phyloP scores from a whole-genome alignment of 2,113 vertebrate species.

The Pangasianodon hypophthalmus region DNA sequence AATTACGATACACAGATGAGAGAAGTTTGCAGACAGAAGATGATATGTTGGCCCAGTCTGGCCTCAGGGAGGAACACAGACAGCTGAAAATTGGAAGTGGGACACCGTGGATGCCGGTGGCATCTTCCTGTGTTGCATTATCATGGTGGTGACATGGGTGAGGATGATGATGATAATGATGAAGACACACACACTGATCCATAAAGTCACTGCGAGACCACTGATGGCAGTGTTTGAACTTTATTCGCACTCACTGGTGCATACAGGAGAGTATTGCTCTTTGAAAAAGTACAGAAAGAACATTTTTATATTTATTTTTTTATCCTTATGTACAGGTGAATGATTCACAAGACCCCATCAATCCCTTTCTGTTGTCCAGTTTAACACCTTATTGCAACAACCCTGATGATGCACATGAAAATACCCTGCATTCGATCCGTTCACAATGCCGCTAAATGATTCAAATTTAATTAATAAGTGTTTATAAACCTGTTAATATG shows the following conservation, averaged over 20 bases:
- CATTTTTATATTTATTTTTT: conserved; percentile 70
- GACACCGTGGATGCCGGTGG: not conserved
- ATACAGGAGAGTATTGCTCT: conserved; percentile 53
- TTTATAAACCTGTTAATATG: not conserved
- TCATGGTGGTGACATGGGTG: not conserved
- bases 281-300: conserved; percentile 70
- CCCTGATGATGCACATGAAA: conserved; percentile 9
- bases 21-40: conserved; percentile 9
- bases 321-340: conserved; percentile 68
- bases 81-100: conserved; percentile 32
- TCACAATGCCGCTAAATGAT: not conserved
- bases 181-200: conserved; percentile 5
- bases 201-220: not conserved
- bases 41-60: conserved; percentile 6
- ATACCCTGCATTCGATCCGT: conserved; percentile 26
- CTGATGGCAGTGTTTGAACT: conserved; percentile 50
- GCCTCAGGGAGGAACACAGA: not conserved
- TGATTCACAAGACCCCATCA: not conserved
- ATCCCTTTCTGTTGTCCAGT: not conserved
- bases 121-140: not conserved
- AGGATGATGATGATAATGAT: not conserved
- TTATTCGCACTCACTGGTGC: conserved; percentile 47
- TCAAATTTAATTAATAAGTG: not conserved
- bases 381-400: conserved; percentile 36
- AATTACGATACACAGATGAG: conserved; percentile 5